phyloP scores from a whole-genome alignment of 2,888 invertebrate species.

The Archaeoteleia sp. region DNA sequence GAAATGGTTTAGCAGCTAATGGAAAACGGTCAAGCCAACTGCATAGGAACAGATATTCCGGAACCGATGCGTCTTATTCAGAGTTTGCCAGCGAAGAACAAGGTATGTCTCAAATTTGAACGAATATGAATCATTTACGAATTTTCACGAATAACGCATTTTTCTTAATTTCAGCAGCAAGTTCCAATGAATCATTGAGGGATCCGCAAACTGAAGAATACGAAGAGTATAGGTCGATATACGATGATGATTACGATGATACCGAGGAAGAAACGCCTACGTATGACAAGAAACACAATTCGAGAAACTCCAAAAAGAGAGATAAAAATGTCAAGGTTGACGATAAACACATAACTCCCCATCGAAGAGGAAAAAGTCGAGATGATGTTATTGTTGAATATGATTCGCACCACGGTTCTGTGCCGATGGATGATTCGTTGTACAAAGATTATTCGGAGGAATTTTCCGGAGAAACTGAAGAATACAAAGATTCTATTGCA shows the following conservation, averaged over 20 bases:
- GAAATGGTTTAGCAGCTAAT: no score
- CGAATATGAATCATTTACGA: conserved; percentile 2
- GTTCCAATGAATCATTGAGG: background rate
- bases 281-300: conserved; percentile 28
- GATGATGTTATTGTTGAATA: conserved; percentile 14
- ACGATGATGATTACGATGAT: conserved; percentile 39
- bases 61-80: background rate
- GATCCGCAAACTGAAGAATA: conserved; percentile 18
- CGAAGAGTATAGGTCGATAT: conserved; percentile 41
- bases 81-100: conserved; percentile 12
- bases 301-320: conserved; percentile 22
- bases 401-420: background rate
- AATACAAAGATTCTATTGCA: background rate
- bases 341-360: conserved; percentile 2
- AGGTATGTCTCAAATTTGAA: background rate
- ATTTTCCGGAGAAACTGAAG: conserved; percentile 3
- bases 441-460: conserved; percentile 7
- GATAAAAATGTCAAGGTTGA: conserved; percentile 37
- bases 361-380: conserved; percentile 32
- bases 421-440: background rate
- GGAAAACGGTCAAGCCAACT: no score
- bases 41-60: conserved; percentile 23
- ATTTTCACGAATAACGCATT: no score
- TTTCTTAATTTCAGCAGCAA: no score
- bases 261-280: conserved; percentile 34